A percentile compares a stretch with the other conserved stretches of the same genome.
Evolutionary conservation across 1,140 invertebrate genomes (phyloP).

Genomic region (Drosophila nasuta): DNA sequence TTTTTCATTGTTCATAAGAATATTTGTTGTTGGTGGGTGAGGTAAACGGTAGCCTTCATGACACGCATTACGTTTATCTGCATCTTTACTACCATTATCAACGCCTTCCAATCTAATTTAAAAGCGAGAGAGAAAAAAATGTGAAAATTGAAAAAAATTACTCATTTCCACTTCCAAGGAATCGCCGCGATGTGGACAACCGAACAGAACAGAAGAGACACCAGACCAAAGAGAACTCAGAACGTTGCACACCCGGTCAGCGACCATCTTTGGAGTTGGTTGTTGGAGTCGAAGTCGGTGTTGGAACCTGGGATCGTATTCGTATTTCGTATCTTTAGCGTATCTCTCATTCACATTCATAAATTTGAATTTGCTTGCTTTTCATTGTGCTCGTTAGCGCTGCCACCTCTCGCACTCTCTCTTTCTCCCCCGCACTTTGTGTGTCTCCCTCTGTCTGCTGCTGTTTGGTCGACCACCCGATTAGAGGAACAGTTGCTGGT

Average conservation of each 20-base stretch:
- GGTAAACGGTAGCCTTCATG: conserved; percentile 47
- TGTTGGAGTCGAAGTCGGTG: background rate
- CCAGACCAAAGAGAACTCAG: conserved; percentile 7
- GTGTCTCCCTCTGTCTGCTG: conserved; percentile 27
- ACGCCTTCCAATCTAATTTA: conserved; percentile 72
- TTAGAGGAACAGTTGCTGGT: conserved; percentile 48
- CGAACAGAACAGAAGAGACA: conserved; percentile 9
- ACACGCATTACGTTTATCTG: conserved; percentile 52
- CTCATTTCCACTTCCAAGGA: conserved; percentile 84
- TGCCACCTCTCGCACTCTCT: conserved; percentile 3
- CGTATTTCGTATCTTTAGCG: conserved; percentile 61
- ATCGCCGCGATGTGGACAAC: conserved; percentile 59
- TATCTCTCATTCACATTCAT: conserved; percentile 82
- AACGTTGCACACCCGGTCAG: conserved; percentile 42
- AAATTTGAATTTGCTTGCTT: conserved; percentile 78
- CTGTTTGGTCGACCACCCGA: conserved; percentile 64
- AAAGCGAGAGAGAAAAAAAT: conserved; percentile 60
- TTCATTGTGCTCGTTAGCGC: conserved; percentile 70
- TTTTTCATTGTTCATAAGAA: conserved; percentile 40
- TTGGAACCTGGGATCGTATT: conserved; percentile 6
- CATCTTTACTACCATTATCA: conserved; percentile 56
- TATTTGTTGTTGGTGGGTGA: background rate
- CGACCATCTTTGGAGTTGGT: conserved; percentile 6
- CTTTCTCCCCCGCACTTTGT: conserved; percentile 12
- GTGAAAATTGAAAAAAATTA: conserved; percentile 78